phyloP scores from a whole-genome alignment of 1,140 invertebrate species.

The Wiebesia pumilae region DNA sequence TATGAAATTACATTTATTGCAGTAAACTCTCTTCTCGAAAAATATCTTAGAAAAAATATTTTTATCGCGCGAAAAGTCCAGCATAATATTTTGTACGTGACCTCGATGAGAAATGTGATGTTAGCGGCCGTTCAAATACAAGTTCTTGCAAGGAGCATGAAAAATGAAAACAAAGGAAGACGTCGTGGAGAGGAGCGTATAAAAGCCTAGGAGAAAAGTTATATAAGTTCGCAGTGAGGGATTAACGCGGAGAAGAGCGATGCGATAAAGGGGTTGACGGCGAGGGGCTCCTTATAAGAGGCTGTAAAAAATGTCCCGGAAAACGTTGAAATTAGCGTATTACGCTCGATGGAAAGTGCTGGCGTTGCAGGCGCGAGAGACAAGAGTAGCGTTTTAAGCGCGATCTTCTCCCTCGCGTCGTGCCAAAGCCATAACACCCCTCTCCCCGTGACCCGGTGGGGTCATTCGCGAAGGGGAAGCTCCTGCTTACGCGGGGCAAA shows the following conservation, averaged over 20 bases:
- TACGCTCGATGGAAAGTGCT: background rate
- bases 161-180: background rate
- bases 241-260: background rate
- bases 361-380: slow-evolving; percentile 49
- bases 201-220: background rate
- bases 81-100: too few relatives aligned
- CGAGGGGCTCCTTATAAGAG: background rate
- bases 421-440: too few relatives aligned
- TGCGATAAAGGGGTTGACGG: background rate
- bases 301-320: background rate
- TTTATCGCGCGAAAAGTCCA: too few relatives aligned
- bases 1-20: too few relatives aligned
- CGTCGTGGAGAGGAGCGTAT: background rate
- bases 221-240: background rate
- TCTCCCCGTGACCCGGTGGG: too few relatives aligned
- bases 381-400: slow-evolving; percentile 46
- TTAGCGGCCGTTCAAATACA: background rate
- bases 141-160: background rate
- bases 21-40: too few relatives aligned
- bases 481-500: slow-evolving; percentile 43
- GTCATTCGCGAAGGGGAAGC: background rate
- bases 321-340: slow-evolving; percentile 2
- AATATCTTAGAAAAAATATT: too few relatives aligned
- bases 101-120: background rate
- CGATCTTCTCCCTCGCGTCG: slow-evolving; percentile 19